These are phyloP conservation scores for Rhabdophis nuchalis DNA, from an alignment of 2,797 vertebrate species.

Conservation along the genomic window DNA sequence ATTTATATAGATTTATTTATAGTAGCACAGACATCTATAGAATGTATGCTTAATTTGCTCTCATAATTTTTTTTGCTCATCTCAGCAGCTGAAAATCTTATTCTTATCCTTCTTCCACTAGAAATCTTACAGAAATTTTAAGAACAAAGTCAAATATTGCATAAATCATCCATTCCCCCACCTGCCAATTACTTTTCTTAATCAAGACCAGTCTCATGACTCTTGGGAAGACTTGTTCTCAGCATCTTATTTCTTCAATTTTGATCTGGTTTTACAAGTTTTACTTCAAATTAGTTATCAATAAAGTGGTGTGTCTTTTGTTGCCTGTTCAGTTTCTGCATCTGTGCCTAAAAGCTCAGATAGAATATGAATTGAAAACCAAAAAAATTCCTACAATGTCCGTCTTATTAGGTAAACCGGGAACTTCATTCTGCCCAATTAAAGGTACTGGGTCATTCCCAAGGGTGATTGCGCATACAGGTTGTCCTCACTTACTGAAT, in stretches of 20 bases:
- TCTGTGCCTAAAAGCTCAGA: neutral
- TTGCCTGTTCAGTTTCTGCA: neutral
- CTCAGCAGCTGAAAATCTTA: slow-evolving; percentile 38
- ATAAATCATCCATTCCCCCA: slow-evolving; percentile 58
- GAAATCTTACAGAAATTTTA: slow-evolving; percentile 47
- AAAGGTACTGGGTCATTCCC: neutral
- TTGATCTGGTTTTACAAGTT: slow-evolving; percentile 42
- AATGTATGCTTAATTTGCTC: neutral
- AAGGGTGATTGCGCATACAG: neutral
- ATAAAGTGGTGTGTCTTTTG: neutral
- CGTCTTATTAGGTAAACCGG: neutral
- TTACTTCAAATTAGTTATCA: neutral
- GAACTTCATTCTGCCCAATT: neutral
- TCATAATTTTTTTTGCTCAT: slow-evolving; percentile 13
- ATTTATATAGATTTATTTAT: no score
- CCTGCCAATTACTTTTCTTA: slow-evolving; percentile 35
- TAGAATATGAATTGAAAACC: neutral
- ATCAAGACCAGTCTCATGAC: slow-evolving; percentile 28
- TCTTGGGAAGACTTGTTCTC: slow-evolving; percentile 48
- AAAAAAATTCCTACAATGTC: neutral
- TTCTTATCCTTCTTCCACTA: neutral
- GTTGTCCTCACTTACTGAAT: neutral
- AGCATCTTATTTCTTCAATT: slow-evolving; percentile 42
- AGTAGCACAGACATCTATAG: slow-evolving; percentile 2
- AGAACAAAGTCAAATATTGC: slow-evolving; percentile 39